Evolutionary conservation across 2,113 vertebrate genomes (phyloP).

Genomic region (Siniperca knerii): DNA sequence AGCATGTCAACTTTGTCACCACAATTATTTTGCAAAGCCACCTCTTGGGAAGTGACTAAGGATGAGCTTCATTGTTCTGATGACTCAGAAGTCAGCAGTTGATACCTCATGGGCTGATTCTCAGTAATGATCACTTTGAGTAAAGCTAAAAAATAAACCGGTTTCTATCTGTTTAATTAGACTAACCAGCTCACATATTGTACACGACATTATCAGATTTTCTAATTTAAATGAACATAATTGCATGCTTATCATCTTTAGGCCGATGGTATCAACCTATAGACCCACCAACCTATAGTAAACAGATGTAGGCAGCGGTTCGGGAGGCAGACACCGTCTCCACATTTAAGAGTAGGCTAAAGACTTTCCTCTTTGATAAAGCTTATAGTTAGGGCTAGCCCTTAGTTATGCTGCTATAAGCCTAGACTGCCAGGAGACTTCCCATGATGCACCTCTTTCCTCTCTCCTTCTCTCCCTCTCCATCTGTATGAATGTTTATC

Average conservation of each 20-base stretch:
- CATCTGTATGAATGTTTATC: too few relatives aligned
- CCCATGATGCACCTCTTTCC: too few relatives aligned
- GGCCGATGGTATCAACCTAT: neutral
- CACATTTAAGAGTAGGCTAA: too few relatives aligned
- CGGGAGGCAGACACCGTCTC: too few relatives aligned
- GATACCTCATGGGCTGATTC: neutral
- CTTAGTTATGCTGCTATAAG: too few relatives aligned
- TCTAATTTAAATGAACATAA: neutral
- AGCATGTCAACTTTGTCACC: constrained; percentile 2
- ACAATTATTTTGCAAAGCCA: constrained; percentile 34
- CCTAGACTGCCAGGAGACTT: too few relatives aligned
- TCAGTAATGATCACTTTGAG: neutral
- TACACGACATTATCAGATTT: neutral
- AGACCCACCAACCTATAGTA: too few relatives aligned
- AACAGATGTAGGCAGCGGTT: constrained; percentile 12
- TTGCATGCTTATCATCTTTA: neutral
- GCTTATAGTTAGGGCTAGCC: too few relatives aligned
- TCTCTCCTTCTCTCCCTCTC: too few relatives aligned
- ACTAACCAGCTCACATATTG: neutral
- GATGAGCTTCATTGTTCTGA: constrained; percentile 13
- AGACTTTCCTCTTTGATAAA: too few relatives aligned
- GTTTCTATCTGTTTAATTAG: neutral
- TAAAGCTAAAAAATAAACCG: constrained; percentile 17
- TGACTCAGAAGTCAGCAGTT: neutral
- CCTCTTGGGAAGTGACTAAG: constrained; percentile 11